Percentiles rank a stretch among this genome's conserved stretches.
These are phyloP conservation scores for Leptocoma aspasia DNA, from an alignment of 2,113 vertebrate species.

Conservation along the genomic window DNA sequence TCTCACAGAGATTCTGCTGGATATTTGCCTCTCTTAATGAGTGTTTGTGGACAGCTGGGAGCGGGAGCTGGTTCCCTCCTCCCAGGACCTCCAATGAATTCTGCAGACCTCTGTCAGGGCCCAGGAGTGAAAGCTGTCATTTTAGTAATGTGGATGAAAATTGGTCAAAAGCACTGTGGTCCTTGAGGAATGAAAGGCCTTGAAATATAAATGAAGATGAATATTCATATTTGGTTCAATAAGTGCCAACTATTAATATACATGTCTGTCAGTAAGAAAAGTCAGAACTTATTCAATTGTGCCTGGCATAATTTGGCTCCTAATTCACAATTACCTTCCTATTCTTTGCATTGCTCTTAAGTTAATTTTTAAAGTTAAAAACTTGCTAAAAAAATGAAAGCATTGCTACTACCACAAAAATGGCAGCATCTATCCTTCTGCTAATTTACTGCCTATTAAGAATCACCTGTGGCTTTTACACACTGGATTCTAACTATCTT, in stretches of 20 bases:
- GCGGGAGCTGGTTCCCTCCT: slow-evolving; percentile 82
- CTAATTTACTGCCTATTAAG: neutral
- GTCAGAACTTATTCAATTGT: slow-evolving; percentile 78
- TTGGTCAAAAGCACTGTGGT: slow-evolving; percentile 86
- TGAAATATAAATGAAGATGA: slow-evolving; percentile 99
- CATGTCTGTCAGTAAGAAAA: slow-evolving; percentile 93
- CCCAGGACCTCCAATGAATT: slow-evolving; percentile 89
- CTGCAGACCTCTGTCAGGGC: slow-evolving; percentile 96
- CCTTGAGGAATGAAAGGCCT: slow-evolving; percentile 92
- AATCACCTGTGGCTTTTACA: slow-evolving; percentile 43
- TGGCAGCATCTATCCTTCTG: neutral
- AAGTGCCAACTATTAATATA: slow-evolving; percentile 99
- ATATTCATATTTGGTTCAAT: slow-evolving; percentile 99
- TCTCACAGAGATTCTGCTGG: slow-evolving; percentile 99
- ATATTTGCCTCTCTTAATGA: slow-evolving; percentile 99
- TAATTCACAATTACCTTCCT: slow-evolving; percentile 88
- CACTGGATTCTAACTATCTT: neutral
- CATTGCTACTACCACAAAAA: neutral
- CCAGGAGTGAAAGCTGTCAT: slow-evolving; percentile 98
- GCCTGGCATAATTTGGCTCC: slow-evolving; percentile 85
- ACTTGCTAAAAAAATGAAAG: neutral
- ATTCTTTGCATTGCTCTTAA: slow-evolving; percentile 70
- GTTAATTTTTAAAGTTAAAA: slow-evolving; percentile 13
- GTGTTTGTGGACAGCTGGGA: slow-evolving; percentile 99
- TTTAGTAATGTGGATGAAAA: slow-evolving; percentile 93